Evolutionary conservation across 2,888 invertebrate genomes (phyloP).

Genomic region (Tetranychus piercei): DNA sequence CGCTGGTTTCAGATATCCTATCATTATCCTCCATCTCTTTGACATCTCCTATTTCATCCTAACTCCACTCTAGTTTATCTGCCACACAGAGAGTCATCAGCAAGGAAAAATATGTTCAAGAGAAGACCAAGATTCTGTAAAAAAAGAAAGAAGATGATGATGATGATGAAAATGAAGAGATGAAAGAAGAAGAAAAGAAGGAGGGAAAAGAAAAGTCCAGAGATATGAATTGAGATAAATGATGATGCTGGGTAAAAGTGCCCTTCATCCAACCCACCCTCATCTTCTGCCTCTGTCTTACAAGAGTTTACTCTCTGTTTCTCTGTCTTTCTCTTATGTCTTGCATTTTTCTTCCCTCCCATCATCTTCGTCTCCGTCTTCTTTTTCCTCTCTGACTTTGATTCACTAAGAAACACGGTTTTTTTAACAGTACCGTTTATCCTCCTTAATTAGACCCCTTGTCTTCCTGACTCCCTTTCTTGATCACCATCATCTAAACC

Average conservation of each 20-base stretch:
- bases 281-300: background rate
- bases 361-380: background rate
- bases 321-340: background rate
- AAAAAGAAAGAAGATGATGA: no score
- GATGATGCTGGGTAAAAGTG: background rate
- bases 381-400: background rate
- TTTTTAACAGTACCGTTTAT: background rate
- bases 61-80: background rate
- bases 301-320: background rate
- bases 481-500: background rate
- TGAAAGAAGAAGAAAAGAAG: no score
- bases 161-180: no score
- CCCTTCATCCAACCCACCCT: background rate
- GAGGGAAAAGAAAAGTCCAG: no score
- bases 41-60: background rate
- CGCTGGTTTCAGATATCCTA: background rate
- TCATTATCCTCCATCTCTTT: background rate
- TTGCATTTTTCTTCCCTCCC: background rate
- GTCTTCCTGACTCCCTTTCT: background rate
- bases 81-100: no score
- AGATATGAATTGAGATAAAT: no score
- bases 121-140: no score
- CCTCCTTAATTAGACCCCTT: background rate
- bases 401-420: background rate
- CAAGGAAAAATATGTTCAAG: no score